Percentiles rank a stretch among this genome's conserved stretches.
phyloP scores from a whole-genome alignment of 1,140 invertebrate genomes.

The Euwallacea fornicatus region DNA sequence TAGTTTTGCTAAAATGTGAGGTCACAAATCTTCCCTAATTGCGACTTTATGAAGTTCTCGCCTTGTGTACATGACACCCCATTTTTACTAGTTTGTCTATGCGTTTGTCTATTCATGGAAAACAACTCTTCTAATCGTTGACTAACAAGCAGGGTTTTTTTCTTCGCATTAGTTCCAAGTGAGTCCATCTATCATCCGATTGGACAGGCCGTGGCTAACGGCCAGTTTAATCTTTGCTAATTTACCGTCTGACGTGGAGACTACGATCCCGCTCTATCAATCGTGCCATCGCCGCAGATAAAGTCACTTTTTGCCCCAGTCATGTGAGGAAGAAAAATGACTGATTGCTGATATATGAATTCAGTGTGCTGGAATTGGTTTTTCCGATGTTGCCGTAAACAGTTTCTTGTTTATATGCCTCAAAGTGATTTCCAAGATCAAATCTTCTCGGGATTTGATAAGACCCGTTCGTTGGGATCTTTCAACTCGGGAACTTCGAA shows the following conservation, averaged over 20 bases:
- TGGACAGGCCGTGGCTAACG: constrained; percentile 30
- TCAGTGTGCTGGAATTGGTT: constrained; percentile 9
- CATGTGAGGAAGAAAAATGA: constrained; percentile 26
- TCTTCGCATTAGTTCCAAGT: constrained; percentile 26
- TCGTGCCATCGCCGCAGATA: constrained; percentile 28
- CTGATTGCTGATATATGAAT: constrained; percentile 23
- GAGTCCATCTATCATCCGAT: constrained; percentile 27
- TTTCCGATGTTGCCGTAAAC: constrained; percentile 4
- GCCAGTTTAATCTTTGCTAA: constrained; percentile 39
- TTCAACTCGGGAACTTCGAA: too few relatives aligned
- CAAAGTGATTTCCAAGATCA: too few relatives aligned
- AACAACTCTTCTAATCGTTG: background rate
- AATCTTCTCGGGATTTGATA: too few relatives aligned
- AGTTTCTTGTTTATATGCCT: background rate
- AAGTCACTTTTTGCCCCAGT: constrained; percentile 29
- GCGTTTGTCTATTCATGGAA: too few relatives aligned
- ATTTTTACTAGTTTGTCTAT: too few relatives aligned
- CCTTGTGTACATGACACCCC: background rate
- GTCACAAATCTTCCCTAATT: background rate
- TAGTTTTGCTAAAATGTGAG: constrained; percentile 6
- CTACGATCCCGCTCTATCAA: constrained; percentile 35
- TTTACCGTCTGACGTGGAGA: constrained; percentile 30
- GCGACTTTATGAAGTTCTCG: background rate
- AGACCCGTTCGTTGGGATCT: too few relatives aligned
- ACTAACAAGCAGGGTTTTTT: constrained; percentile 16